Base-by-base conservation (phyloP, 2,113 vertebrate species). In the Neolamprologus cancellatus region DNA sequence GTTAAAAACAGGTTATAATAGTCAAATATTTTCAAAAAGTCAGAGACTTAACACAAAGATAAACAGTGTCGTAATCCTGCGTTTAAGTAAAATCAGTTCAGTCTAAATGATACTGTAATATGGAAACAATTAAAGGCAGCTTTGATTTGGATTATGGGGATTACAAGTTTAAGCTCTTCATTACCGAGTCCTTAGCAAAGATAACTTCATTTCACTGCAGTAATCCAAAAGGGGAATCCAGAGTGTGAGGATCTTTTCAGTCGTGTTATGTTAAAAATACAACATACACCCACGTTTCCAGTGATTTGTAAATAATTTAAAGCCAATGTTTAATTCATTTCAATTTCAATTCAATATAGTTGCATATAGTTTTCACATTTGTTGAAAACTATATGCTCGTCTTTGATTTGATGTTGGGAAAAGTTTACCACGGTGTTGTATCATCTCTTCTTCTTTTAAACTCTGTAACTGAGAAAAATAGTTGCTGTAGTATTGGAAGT, bases 111-210 rank as follows among this genome's bases (percentile, higher is more conserved):
- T 78, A 82, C 18, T 86, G 66, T 81, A 84, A 87, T 30, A 48
- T 84, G 25, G 79, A 92, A 87, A 82, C 59, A 91, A 90, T 90
- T 90, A 90, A 69, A 76, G 78, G 39, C 76, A 74, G 86, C 79
- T 93, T 94, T 85, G 66, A 85, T 78, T 82, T 86, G 89, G 89
- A 94, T 93, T 90, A 91, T 48, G 53, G 76, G 87, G 87, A 90
- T 91, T 88, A 89, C 82, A 53, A 48, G 57, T 88, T 85, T 88
- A 89, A 92, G 82, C 55, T 84, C 81, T 86, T 92, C 82, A 91
- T 92, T 86, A 91, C 41, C 2, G 54, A 85, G 84, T 85, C 52
- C 89, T 84, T 48, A 81, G 32, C 34, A 84, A 61, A 87, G 69
- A 59, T 79, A 90, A 64, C 59, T 79, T 82, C 34, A 54, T 81